Conservation (phyloP, 2,888 invertebrate species). For the Bimastos eiseni region DNA sequence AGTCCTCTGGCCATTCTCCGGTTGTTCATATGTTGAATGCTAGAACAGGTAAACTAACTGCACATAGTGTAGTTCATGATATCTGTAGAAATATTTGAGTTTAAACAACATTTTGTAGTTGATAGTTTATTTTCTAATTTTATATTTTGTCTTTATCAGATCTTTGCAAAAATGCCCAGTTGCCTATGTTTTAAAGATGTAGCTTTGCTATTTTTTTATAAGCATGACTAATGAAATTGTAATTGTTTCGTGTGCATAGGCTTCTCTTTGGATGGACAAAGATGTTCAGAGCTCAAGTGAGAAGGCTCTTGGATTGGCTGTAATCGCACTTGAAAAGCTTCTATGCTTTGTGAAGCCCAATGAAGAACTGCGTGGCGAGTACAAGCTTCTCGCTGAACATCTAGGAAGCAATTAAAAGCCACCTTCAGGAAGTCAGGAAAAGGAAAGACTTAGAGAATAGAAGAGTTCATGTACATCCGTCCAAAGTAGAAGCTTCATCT, state of each 20-base stretch:
- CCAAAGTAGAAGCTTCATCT: conserved; percentile 20
- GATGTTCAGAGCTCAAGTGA: background rate
- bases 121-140: background rate
- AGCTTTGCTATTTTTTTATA: background rate
- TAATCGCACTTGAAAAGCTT: background rate
- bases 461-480: background rate
- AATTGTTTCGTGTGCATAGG: background rate
- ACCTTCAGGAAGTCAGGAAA: background rate
- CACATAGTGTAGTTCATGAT: background rate
- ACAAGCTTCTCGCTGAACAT: conserved; percentile 14
- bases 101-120: background rate
- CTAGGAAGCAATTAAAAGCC: background rate
- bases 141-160: background rate
- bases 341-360: background rate
- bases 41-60: background rate
- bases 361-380: background rate
- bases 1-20: no score
- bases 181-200: background rate
- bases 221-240: background rate
- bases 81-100: background rate
- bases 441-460: background rate
- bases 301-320: conserved; percentile 17
- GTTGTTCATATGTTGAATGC: no score
- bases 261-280: conserved; percentile 24
- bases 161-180: background rate